Evolutionary conservation across 1,140 invertebrate genomes (phyloP), one percentile per base, ranked within the genome.

Genomic region (Diprion similis): DNA sequence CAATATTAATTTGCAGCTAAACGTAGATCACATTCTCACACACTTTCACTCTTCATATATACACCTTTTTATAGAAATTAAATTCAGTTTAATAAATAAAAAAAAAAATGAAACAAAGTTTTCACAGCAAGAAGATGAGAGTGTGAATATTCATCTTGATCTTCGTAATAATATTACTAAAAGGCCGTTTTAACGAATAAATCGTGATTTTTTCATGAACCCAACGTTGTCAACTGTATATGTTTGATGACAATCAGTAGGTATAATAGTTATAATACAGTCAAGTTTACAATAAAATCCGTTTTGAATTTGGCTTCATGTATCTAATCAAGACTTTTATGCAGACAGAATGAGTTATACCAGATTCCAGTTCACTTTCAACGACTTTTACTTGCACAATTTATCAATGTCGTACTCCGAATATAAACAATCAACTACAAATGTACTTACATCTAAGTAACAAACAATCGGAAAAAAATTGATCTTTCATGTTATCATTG

Each of bases 151-250:
- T 13, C n/a, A 59, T 13, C n/a, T 59, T 17, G 51, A 59, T 59
- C 51, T 9, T 59, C n/a, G 6, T 13, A 59, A 59, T 59, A 59
- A 59, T 59, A 59, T 59, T 59, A 59, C 51, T 59, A 15, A 59
- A 59, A 59, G 51, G 51, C 51, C 51, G 51, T 59, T 59, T 59
- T 15, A 59, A 59, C n/a, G n/a, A 59, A 59, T 59, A 59, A 59
- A 59, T 59, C 51, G n/a, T 17, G 51, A 59, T 59, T 10, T 59
- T 59, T 17, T 59, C 8, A 9, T 59, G 9, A 59, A 59, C 51
- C n/a, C 51, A 59, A 59, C 51, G 11, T 13, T 17, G 51, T 59
- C 51, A 59, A 59, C 6, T 59, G 9, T 59, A 17, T 59, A 37
- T 37, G 24, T 37, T 37, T 59, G 11, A 13, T 17, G 51, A 59